Evolutionary conservation across 2,797 vertebrate genomes (phyloP), one percentile per base, ranked within the genome.

Genomic region (Onychomys torridus): DNA sequence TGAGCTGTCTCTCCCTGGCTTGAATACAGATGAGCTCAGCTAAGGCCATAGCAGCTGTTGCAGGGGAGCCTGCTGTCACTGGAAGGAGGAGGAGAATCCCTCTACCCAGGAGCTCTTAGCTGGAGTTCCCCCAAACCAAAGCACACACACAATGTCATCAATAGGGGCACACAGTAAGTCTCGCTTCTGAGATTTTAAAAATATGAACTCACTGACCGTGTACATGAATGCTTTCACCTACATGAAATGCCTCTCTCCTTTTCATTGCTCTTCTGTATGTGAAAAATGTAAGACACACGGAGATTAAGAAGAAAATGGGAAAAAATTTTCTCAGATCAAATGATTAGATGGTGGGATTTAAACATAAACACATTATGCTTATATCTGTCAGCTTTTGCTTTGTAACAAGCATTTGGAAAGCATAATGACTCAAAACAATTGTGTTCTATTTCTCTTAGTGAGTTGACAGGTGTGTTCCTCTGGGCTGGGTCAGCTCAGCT

Each of bases 21-120:
- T 87, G 96, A 92, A 96, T 95, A 96, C 94, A 92, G 89, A 97
- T 94, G 69, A 97, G 95, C 32, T 52, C 55, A 8, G 61, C 46
- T 57, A 40, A 73, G 71, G 61, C 1, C 1, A 0, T 6, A 34
- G 81, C 23, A 7, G 43, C 90, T 27, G 16, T 85, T 46, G 23
- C 49, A 8, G 23, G 19, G 23, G 6, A 67, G 82, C 19, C n/a
- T 88, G 43, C 23, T 27, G 17, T 94, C 57, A 65, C 37, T n/a
- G 52, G 65, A 57, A 63, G 34, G 25, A 79, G 67, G 79, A 49
- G 59, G 34, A 93, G 59, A 82, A 49, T 84, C 77, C 52, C 40
- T 86, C 52, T 10, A 76, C 43, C 49, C 75, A 43, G 67, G 23
- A 49, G 63, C 29, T 43, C 67, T 85, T 57, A 78, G 83, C 63